Base-by-base conservation (phyloP, 2,113 vertebrate genomes). In the Gasterosteus aculeatus region DNA sequence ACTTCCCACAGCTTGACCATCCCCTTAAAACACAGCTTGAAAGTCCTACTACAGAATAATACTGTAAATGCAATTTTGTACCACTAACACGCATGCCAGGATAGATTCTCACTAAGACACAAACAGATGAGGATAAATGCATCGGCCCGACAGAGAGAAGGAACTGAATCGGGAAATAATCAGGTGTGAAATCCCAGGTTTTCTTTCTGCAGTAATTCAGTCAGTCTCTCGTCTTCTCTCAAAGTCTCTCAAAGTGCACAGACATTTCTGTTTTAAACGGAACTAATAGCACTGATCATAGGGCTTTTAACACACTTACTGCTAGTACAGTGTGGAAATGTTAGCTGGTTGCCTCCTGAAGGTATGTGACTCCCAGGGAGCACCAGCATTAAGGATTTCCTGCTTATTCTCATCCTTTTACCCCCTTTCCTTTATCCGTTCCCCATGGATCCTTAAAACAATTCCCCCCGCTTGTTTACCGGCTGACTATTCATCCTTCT, bases 161-260 rank as follows among this genome's bases (percentile, higher is more conserved):
- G 65, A 35, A 46, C 22, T 74, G 86, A 83, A 78, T 78, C 31
- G 63, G 49, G 68, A 44, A 41, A 82, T 81, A 84, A 85, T 84
- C 83, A 71, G 64, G 81, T 89, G 82, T 86, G 75, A 89, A 85
- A 83, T 86, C 80, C 70, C 68, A 68, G 65, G 12, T 58, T 77
- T 81, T 68, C 59, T 69, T 70, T 65, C 11, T 57, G 70, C 2
- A 22, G 69, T 79, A 72, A 66, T 58, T 82, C 65, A 33, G 59
- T 71, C 19, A 7, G 62, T 66, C 18, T 65, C 69, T 53, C 19
- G 11, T 71, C 33, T 35, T 74, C 44, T 78, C 63, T 35, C 31
- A 26, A 12, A 1, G 3, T 77, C 42, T 78, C 54, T 46, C n/a
- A 19, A 18, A 1, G 1, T 31, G 35, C 31, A n/a, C 5, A 10